Base-by-base conservation (phyloP, 1,140 invertebrate genomes). In the Antheraea pernyi region DNA sequence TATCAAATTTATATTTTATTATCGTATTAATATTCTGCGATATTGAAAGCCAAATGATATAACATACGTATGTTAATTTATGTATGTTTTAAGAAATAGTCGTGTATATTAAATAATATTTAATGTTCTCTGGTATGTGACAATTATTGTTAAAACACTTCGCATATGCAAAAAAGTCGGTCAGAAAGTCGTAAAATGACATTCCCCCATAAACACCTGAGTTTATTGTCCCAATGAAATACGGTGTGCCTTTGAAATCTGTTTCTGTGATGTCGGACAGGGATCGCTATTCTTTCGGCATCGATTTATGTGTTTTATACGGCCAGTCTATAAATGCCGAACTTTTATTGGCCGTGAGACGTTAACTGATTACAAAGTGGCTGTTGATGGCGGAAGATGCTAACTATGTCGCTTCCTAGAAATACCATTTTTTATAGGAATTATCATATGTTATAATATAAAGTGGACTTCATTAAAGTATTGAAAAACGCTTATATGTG, bases 361-460 rank as follows among this genome's bases (percentile, higher is more conserved):
- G 82, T 90, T 91, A 87, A 90, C 82, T 86, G 88, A 88, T 91
- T 91, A 88, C 88, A 90, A 89, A 91, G 84, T 89, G 82, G 84
- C 81, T 74, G 79, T 81, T 81, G 81, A 91, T 81, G 46, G 84
- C 84, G 86, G 89, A 91, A 89, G 85, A 82, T 79, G 69, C 76
- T 77, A 83, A 80, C 78, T 74, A 80, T 71, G 74, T 65, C 74
- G 80, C 81, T 90, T 91, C 85, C 84, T 87, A 87, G 86, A 89
- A 84, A 81, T 70, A 42, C 11, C 19, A 36, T 36, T 22, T n/a
- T 53, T 53, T 42, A 42, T 53, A 53, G 46, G 5, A 53, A 53
- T 53, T 53, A 53, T 53, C 46, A 53, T 53, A 13, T 53, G 46
- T 53, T 9, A 53, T 53, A 13, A 53, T 13, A 53, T 16, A 16